Conservation (phyloP, 2,797 vertebrate species). For the Oryzias dopingdopingensis region DNA sequence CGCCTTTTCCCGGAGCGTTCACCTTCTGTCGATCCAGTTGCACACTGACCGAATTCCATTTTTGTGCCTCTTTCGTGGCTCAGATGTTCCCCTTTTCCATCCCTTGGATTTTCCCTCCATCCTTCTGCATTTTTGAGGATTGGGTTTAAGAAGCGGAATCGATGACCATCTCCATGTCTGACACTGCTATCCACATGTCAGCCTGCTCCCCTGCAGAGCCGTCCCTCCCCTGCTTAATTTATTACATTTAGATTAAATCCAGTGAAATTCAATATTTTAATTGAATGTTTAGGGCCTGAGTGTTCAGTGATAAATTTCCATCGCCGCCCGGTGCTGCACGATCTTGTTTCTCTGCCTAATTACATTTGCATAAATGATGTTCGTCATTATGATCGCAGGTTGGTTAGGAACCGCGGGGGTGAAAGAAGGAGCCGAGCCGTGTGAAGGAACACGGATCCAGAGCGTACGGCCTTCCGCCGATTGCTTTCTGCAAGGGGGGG, state of each 20-base stretch:
- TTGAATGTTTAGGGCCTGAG: slow-evolving; percentile 97
- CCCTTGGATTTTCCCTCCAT: slow-evolving; percentile 3
- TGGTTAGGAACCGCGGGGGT: slow-evolving; percentile 77
- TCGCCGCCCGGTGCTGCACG: slow-evolving; percentile 84
- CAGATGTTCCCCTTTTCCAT: too few species aligned
- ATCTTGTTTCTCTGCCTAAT: slow-evolving; percentile 95
- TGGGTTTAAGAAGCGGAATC: slow-evolving; percentile 34
- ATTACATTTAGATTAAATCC: slow-evolving; percentile 97
- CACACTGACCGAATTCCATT: too few species aligned
- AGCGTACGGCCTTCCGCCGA: slow-evolving; percentile 21
- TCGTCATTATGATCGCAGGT: slow-evolving; percentile 88
- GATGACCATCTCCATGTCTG: slow-evolving; percentile 44
- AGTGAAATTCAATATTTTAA: slow-evolving; percentile 96
- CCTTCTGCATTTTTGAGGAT: slow-evolving; percentile 21
- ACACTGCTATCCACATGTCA: slow-evolving; percentile 53
- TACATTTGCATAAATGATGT: slow-evolving; percentile 99
- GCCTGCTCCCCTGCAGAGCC: slow-evolving; percentile 50
- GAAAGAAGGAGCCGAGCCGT: slow-evolving; percentile 35
- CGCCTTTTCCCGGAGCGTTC: too few species aligned
- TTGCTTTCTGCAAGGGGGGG: too few species aligned
- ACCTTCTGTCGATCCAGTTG: too few species aligned
- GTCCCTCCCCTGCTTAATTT: slow-evolving; percentile 91
- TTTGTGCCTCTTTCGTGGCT: too few species aligned
- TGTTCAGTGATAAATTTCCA: slow-evolving; percentile 94
- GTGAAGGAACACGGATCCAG: slow-evolving; percentile 34